These are phyloP conservation scores for Thera britannica DNA, from an alignment of 2,888 invertebrate species.

Conservation along the genomic window DNA sequence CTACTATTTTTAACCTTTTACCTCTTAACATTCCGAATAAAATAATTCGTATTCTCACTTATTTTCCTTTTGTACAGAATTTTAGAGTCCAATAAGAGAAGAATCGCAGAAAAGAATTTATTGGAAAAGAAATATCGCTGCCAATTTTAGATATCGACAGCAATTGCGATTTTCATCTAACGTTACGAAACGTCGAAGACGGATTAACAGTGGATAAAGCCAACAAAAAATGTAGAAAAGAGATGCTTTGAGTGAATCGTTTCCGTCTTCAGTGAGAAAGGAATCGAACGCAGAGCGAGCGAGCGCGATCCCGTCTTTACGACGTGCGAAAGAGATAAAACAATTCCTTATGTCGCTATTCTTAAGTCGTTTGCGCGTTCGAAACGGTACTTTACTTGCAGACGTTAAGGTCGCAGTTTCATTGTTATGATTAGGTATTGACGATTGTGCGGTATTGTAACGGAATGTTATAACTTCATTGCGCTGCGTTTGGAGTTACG, in stretches of 20 bases:
- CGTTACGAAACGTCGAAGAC: slow-evolving; percentile 77
- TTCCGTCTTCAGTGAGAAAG: slow-evolving; percentile 76
- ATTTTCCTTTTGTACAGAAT: slow-evolving; percentile 7
- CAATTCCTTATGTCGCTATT: slow-evolving; percentile 83
- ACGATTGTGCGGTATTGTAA: slow-evolving; percentile 74
- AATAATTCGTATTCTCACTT: slow-evolving; percentile 3
- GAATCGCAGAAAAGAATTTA: slow-evolving; percentile 17
- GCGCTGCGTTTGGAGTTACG: slow-evolving; percentile 63
- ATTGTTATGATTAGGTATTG: slow-evolving; percentile 77
- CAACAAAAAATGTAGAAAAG: slow-evolving; percentile 78
- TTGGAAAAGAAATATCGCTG: slow-evolving; percentile 35
- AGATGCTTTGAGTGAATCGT: slow-evolving; percentile 77
- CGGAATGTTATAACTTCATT: slow-evolving; percentile 82
- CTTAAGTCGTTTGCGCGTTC: slow-evolving; percentile 77
- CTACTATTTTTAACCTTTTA: slow-evolving; percentile 36
- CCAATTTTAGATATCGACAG: slow-evolving; percentile 35
- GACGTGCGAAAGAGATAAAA: slow-evolving; percentile 83
- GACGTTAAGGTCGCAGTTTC: slow-evolving; percentile 81
- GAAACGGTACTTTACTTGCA: slow-evolving; percentile 75
- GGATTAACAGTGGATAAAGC: slow-evolving; percentile 75
- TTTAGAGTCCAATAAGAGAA: slow-evolving; percentile 17
- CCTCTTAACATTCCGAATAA: slow-evolving; percentile 16
- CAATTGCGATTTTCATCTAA: slow-evolving; percentile 64
- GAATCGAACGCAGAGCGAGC: slow-evolving; percentile 70
- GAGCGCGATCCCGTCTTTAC: slow-evolving; percentile 73